Evolutionary conservation across 1,140 invertebrate species (phyloP).

Genomic region (Drosophila setifemur): DNA sequence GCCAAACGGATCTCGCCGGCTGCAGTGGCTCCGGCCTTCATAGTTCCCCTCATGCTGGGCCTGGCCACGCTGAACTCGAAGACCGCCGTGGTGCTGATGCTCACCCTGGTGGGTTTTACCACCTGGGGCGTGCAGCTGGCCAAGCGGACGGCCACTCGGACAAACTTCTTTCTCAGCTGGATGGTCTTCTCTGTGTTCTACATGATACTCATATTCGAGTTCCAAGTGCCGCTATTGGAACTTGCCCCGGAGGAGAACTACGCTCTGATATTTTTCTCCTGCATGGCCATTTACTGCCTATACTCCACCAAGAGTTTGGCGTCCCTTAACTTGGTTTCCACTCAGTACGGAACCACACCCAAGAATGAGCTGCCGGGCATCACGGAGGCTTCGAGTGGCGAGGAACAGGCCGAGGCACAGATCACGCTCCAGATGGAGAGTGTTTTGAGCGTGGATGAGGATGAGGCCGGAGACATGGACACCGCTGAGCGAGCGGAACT

Average conservation of each 20-base stretch:
- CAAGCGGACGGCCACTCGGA: slow-evolving; percentile 59
- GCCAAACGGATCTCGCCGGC: slow-evolving; percentile 83
- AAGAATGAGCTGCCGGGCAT: slow-evolving; percentile 70
- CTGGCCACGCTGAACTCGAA: slow-evolving; percentile 82
- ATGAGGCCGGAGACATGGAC: slow-evolving; percentile 22
- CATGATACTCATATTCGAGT: slow-evolving; percentile 80
- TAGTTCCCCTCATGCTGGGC: slow-evolving; percentile 81
- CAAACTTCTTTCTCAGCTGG: slow-evolving; percentile 83
- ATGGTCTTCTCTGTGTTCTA: slow-evolving; percentile 78
- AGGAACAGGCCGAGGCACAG: slow-evolving; percentile 63
- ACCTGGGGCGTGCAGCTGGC: slow-evolving; percentile 72
- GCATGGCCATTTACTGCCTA: slow-evolving; percentile 60
- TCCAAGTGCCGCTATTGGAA: slow-evolving; percentile 80
- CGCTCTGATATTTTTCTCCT: slow-evolving; percentile 73
- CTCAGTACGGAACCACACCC: slow-evolving; percentile 53
- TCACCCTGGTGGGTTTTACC: slow-evolving; percentile 73
- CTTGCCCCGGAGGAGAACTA: slow-evolving; percentile 83
- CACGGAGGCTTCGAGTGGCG: slow-evolving; percentile 64
- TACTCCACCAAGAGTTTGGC: slow-evolving; percentile 61
- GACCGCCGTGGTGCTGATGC: slow-evolving; percentile 79
- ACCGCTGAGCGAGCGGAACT: slow-evolving; percentile 31
- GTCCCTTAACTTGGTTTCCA: slow-evolving; percentile 55
- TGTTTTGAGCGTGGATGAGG: slow-evolving; percentile 42
- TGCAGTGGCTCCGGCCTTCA: slow-evolving; percentile 76
- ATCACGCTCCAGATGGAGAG: slow-evolving; percentile 60